Evolutionary conservation across 2,888 invertebrate genomes (phyloP).

Genomic region (Hyles lineata): DNA sequence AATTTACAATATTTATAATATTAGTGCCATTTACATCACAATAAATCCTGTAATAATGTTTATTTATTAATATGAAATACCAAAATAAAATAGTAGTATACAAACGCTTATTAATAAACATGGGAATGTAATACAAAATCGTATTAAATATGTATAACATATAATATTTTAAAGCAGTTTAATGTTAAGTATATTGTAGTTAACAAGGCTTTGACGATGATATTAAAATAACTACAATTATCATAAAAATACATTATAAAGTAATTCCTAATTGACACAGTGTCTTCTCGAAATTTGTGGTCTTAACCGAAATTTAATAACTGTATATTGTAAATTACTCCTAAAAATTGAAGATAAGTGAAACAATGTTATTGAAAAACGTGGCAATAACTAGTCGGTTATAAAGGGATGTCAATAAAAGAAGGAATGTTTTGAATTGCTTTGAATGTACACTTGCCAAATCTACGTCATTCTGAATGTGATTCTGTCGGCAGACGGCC

Average conservation of each 20-base stretch:
- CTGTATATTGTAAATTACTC: not conserved
- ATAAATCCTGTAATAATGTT: not conserved
- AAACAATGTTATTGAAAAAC: not conserved
- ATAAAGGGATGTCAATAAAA: slow-evolving; percentile 10
- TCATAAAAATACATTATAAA: no score
- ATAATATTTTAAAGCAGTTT: no score
- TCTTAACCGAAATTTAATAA: not conserved
- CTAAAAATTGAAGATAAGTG: not conserved
- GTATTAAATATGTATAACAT: no score
- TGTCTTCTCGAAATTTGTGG: not conserved
- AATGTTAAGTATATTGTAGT: no score
- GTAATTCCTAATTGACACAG: not conserved
- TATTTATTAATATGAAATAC: not conserved
- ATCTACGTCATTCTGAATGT: slow-evolving; percentile 29
- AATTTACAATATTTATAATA: not conserved
- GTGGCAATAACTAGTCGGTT: not conserved
- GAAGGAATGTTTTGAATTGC: slow-evolving; percentile 17
- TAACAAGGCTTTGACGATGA: no score
- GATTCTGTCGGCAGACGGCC: slow-evolving; percentile 63
- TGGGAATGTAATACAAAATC: no score
- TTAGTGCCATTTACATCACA: not conserved
- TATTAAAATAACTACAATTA: not conserved
- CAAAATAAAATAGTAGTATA: not conserved
- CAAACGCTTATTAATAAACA: no score
- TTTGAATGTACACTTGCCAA: slow-evolving; percentile 13